Evolutionary conservation across 2,888 invertebrate species (phyloP), one percentile per base, ranked within the genome.

Genomic region (Sycophila texana): DNA sequence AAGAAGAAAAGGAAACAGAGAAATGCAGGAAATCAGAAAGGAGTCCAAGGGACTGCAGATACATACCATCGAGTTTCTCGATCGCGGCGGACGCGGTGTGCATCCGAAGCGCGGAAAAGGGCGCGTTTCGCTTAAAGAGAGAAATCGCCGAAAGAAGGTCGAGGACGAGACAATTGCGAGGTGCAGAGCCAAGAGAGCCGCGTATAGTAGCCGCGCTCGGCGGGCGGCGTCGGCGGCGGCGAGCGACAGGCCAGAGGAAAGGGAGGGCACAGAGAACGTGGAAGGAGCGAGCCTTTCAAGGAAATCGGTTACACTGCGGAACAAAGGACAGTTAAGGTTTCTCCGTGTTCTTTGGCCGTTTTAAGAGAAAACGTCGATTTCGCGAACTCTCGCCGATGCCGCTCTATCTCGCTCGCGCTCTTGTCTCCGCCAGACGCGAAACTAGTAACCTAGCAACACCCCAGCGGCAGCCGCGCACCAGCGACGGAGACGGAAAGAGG

Each of bases 401-500:
- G 39, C 61, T 60, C 72, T 72, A n/a, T 26, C 16, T 30, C 58
- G 26, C 61, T 55, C 63, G 1, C 51, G 57, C 72, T 77, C 57
- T 71, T 65, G 68, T 74, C 73, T 83, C 77, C 7, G 83, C 83
- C 61, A 75, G 84, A 84, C 85, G 82, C 84, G 77, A 83, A 75
- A 83, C 84, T 83, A 88, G 89, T 89, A 89, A 86, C 89, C 89
- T 89, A 89, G 89, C 89, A 89, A 89, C 89, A 88, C 89, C 88
- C 89, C 83, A 83, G 83, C 74, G 82, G 20, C 39, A 13, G n/a
- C 22, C 14, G n/a, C 7, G 66, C 51, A 4, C 13, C 12, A 10
- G 66, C 20, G 4, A 20, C 16, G 22, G 47, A 22, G 26, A 30
- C 39, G 68, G 47, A 14, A 20, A 39, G 18, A 55, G 18, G 60